Conservation (phyloP, 1,140 invertebrate genomes). For the Camponotus vicinus region DNA sequence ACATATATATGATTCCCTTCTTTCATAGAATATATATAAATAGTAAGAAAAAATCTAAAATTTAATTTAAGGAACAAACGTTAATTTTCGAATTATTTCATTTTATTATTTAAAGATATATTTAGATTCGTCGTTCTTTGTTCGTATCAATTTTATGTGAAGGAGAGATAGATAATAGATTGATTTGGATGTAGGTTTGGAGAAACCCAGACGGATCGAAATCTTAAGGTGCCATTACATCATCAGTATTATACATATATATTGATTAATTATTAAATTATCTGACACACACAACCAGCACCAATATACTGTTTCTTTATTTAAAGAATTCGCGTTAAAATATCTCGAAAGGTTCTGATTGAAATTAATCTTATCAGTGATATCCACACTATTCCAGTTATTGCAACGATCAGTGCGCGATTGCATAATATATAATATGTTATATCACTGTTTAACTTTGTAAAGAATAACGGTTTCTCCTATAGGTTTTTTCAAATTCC, state of each 20-base stretch:
- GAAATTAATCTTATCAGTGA: conserved; percentile 32
- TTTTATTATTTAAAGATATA: too few species aligned
- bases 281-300: background rate
- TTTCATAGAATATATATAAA: background rate
- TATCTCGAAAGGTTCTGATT: background rate
- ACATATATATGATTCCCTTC: background rate
- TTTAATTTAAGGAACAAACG: background rate
- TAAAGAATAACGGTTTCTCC: background rate
- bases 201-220: background rate
- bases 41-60: background rate
- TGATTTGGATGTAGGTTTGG: background rate
- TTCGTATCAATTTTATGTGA: background rate
- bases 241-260: background rate
- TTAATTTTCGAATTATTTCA: conserved; percentile 1
- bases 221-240: background rate
- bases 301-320: background rate
- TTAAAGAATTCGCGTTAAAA: background rate
- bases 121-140: background rate
- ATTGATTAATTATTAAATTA: conserved; percentile 20
- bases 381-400: conserved; percentile 10
- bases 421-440: conserved; percentile 14
- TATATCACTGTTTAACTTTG: background rate
- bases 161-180: background rate
- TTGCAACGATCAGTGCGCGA: conserved; percentile 8
- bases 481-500: background rate